Conservation (phyloP, 2,797 vertebrate species). For the Arrhamphus sclerolepis region DNA sequence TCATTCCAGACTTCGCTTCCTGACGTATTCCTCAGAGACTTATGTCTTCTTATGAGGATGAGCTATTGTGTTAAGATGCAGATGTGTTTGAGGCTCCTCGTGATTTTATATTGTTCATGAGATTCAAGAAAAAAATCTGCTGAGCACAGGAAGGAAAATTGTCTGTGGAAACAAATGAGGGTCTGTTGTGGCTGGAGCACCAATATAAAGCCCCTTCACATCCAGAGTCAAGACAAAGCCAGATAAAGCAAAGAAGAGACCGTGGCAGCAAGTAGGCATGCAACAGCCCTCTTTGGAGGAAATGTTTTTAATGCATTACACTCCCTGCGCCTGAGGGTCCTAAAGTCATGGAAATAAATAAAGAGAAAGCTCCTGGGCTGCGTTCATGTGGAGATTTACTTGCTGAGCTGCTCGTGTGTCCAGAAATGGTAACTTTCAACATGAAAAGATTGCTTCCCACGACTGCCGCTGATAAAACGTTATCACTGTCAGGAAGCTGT, state of each 20-base stretch:
- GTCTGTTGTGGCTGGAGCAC: conserved; percentile 11
- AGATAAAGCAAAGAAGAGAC: conserved; percentile 39
- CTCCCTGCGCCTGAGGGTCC: conserved; percentile 47
- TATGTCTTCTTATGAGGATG: conserved; percentile 9
- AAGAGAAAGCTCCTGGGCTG: conserved; percentile 33
- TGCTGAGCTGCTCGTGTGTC: conserved; percentile 53
- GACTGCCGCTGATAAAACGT: conserved; percentile 55
- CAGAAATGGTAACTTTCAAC: conserved; percentile 41
- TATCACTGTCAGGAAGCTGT: conserved; percentile 43
- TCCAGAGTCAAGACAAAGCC: conserved; percentile 33
- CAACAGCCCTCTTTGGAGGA: conserved; percentile 22
- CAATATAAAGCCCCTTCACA: conserved; percentile 25
- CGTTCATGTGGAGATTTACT: conserved; percentile 64
- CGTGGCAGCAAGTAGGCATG: conserved; percentile 28
- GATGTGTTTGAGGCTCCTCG: conserved; percentile 17
- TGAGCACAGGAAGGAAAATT: conserved; percentile 19
- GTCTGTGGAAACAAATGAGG: conserved; percentile 38
- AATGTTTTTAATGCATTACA: conserved; percentile 46
- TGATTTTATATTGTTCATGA: conserved; percentile 46
- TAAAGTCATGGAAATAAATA: background rate
- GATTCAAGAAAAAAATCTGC: conserved; percentile 30
- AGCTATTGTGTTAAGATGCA: conserved; percentile 38
- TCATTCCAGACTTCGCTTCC: conserved; percentile 26
- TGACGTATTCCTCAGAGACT: conserved; percentile 25
- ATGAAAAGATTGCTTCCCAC: conserved; percentile 33